These are phyloP conservation scores for Parotocinclus haroldoi DNA, from an alignment of 2,797 vertebrate genomes.

Conservation along the genomic window DNA sequence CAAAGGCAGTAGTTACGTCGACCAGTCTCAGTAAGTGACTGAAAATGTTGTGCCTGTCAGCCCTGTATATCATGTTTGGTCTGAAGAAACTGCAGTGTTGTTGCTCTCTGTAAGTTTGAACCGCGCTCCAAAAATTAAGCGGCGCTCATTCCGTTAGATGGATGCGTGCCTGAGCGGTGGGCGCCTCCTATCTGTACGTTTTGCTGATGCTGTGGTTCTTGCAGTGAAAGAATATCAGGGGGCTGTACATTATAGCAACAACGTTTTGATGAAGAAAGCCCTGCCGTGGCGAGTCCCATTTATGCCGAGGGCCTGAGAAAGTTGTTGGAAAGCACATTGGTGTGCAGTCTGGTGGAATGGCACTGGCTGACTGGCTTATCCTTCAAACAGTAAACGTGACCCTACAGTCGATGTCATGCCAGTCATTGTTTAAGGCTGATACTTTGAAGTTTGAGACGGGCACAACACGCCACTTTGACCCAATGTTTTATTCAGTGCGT, in stretches of 20 bases:
- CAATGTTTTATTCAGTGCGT: conserved; percentile 33
- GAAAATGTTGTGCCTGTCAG: no score
- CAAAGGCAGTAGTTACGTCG: no score
- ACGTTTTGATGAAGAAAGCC: conserved; percentile 72
- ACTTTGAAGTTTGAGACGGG: no score
- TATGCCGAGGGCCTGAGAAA: conserved; percentile 77
- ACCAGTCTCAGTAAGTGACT: no score
- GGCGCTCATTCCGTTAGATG: conserved; percentile 34
- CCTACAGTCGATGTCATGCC: conserved; percentile 52
- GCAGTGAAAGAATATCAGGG: conserved; percentile 20
- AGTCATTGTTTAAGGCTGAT: conserved; percentile 58
- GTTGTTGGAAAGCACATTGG: conserved; percentile 72
- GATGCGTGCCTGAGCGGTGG: conserved; percentile 33
- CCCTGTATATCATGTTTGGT: background rate
- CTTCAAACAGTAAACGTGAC: conserved; percentile 61
- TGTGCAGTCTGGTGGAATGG: conserved; percentile 71
- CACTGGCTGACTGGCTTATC: conserved; percentile 70
- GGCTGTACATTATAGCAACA: conserved; percentile 30
- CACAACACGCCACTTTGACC: no score
- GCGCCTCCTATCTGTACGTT: conserved; percentile 31
- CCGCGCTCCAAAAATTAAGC: conserved; percentile 30
- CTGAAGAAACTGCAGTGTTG: background rate
- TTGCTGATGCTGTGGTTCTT: conserved; percentile 51
- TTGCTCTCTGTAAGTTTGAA: conserved; percentile 20
- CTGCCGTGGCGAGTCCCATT: conserved; percentile 56